Percentiles rank a stretch among this genome's conserved stretches.
phyloP scores from a whole-genome alignment of 2,797 vertebrate species.

The Sebastes steindachneri region DNA sequence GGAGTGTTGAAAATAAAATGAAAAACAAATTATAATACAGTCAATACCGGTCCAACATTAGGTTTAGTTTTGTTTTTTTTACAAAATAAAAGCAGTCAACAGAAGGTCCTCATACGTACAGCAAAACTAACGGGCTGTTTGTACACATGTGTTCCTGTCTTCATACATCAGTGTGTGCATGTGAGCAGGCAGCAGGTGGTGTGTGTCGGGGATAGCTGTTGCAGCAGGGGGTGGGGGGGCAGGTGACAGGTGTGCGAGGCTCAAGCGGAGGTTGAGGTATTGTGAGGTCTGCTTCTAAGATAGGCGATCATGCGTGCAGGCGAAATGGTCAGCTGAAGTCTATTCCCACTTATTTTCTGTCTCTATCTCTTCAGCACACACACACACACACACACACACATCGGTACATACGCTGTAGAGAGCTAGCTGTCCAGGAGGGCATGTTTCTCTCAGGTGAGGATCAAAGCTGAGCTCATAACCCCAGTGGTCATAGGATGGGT shows the following conservation, averaged over 20 bases:
- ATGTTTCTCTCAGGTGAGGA: background rate
- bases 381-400: background rate
- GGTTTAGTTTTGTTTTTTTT: background rate
- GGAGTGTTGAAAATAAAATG: background rate
- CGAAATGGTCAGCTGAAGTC: constrained; percentile 44
- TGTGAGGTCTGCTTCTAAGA: constrained; percentile 35
- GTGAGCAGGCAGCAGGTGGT: constrained; percentile 65
- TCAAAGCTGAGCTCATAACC: background rate
- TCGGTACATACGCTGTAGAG: background rate
- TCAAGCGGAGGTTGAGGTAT: constrained; percentile 31
- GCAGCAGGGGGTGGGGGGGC: background rate
- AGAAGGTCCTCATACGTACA: background rate
- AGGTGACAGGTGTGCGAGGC: constrained; percentile 47
- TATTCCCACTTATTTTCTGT: constrained; percentile 10
- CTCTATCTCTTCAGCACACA: constrained; percentile 30
- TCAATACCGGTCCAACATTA: too few species aligned
- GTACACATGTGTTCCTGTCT: constrained; percentile 10
- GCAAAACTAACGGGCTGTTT: background rate
- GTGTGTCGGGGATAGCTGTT: constrained; percentile 30
- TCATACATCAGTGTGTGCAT: constrained; percentile 9
- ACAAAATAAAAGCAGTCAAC: background rate
- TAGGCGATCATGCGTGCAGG: constrained; percentile 40
- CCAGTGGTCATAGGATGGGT: background rate
- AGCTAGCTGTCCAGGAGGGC: constrained; percentile 1
- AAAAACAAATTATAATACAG: too few species aligned